Conservation (phyloP, 2,113 vertebrate species). For the Scatophagus argus region DNA sequence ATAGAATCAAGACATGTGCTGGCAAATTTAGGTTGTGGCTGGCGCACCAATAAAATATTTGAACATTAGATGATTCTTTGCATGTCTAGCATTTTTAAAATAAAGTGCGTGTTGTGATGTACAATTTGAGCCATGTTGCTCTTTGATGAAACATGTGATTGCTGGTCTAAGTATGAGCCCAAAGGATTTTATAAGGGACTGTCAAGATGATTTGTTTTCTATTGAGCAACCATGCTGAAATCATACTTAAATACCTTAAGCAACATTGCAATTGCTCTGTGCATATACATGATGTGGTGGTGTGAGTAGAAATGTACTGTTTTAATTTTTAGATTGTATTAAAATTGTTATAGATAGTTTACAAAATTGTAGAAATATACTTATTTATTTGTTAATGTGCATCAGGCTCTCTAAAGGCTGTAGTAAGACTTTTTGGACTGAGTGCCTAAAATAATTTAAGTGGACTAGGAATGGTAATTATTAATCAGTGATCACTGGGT, state of each 20-base stretch:
- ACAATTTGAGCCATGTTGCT: background rate
- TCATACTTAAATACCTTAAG: background rate
- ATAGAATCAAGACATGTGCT: constrained; percentile 24
- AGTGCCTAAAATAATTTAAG: background rate
- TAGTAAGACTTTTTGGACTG: background rate
- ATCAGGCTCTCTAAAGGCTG: background rate
- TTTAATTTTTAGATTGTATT: no score
- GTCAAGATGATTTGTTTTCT: background rate
- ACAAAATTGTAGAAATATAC: background rate
- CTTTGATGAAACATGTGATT: constrained; percentile 1
- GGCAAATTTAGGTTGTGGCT: constrained; percentile 12
- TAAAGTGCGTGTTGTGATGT: constrained; percentile 10
- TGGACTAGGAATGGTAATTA: background rate
- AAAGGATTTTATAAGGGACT: background rate
- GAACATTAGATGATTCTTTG: background rate
- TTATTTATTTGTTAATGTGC: background rate
- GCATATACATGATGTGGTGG: background rate
- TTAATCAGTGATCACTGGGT: background rate
- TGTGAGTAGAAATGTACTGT: background rate
- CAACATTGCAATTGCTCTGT: no score
- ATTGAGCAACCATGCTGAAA: background rate
- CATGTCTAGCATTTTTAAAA: constrained; percentile 24
- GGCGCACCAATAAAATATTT: constrained; percentile 6
- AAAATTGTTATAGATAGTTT: no score
- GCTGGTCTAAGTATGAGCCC: background rate